Base-by-base conservation (phyloP, 2,888 invertebrate genomes). In the Idaea aversata region DNA sequence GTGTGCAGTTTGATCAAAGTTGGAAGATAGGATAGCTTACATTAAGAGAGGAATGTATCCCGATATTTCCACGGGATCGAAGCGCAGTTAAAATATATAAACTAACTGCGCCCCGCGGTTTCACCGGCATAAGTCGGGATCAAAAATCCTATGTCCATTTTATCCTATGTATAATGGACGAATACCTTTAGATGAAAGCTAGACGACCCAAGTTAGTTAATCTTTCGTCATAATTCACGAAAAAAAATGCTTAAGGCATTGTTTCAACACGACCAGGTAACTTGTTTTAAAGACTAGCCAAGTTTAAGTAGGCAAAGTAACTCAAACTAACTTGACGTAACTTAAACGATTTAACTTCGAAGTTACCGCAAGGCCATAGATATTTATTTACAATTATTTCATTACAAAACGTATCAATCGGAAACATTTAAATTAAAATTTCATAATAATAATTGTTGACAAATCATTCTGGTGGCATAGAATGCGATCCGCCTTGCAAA, bases 401-500 rank as follows among this genome's bases (percentile, higher is more conserved):
- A 76, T 79, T 78, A 75, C 79, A 77, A 79, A 79, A 76, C 75
- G 69, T 70, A 75, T 73, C 66, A 69, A 71, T 78, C 75, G 75
- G 73, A 77, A 76, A 78, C 3, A 72, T 68, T 67, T 65, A 69
- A 72, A 73, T 71, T 71, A 66, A 72, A 25, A 74, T 74, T 74
- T 74, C 74, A 74, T 72, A 74, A 73, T 72, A 70, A 82, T 84
- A 86, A 83, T 82, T 82, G 84, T 88, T 88, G 87, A 86, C 88
- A 89, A 90, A 89, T 83, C 81, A 74, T 75, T 74, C 72, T 65
- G 73, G 76, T 74, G 68, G 69, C 73, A 70, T 75, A 87, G 88
- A 89, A 90, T 87, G 88, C 85, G 81, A 86, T 81, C 78, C 80
- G 83, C 84, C 86, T 89, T 85, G 88, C 88, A 85, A 88, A 87